Conservation (phyloP, 2,888 invertebrate species). For the Dioctria rufipes region DNA sequence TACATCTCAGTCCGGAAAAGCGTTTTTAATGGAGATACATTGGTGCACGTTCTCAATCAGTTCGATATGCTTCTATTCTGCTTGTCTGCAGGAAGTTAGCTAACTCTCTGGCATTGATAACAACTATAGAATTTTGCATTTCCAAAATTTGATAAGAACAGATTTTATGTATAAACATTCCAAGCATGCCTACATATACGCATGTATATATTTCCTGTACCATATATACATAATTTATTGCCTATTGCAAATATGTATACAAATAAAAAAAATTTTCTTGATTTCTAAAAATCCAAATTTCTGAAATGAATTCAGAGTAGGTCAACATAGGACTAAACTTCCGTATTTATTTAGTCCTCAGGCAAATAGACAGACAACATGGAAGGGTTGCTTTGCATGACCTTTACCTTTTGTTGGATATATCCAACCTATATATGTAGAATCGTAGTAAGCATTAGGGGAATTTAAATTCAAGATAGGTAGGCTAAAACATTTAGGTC, state of each 20-base stretch:
- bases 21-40: constrained; percentile 53
- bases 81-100: constrained; percentile 35
- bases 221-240: too few relatives aligned
- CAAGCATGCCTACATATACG: too few relatives aligned
- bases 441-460: neutral
- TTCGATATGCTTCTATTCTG: constrained; percentile 3
- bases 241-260: too few relatives aligned
- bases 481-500: constrained; percentile 32
- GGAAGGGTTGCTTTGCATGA: constrained; percentile 42
- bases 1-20: constrained; percentile 48
- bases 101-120: neutral
- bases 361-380: neutral
- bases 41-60: constrained; percentile 50
- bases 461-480: constrained; percentile 47
- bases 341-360: neutral
- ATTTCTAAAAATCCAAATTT: too few relatives aligned
- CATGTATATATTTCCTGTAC: too few relatives aligned
- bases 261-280: too few relatives aligned
- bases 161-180: neutral
- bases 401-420: constrained; percentile 38
- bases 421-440: neutral
- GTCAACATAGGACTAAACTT: neutral
- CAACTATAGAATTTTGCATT: too few relatives aligned
- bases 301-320: too few relatives aligned
- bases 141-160: too few relatives aligned